phyloP scores from a whole-genome alignment of 2,113 vertebrate species.

The Colistium nudipinnis region DNA sequence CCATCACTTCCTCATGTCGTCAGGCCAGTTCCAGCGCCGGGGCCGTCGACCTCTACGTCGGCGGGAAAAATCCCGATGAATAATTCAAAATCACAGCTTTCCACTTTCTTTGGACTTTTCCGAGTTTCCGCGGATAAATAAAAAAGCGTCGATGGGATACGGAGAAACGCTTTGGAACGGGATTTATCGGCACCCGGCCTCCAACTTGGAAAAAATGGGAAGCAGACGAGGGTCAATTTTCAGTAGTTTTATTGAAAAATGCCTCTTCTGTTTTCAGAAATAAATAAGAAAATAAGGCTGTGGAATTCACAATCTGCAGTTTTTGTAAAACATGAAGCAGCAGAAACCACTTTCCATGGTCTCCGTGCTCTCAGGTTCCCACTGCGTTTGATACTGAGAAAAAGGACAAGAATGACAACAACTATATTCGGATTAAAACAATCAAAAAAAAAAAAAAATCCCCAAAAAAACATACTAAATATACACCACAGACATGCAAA shows the following conservation, averaged over 20 bases:
- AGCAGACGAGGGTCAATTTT: constrained; percentile 81
- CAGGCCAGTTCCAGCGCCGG: too few relatives aligned
- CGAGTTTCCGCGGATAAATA: too few relatives aligned
- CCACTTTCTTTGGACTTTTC: too few relatives aligned
- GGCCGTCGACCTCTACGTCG: too few relatives aligned
- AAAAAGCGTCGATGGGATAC: too few relatives aligned
- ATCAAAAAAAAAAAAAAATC: constrained; percentile 35
- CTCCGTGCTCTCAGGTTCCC: constrained; percentile 88
- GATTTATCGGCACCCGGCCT: too few relatives aligned
- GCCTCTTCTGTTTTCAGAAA: constrained; percentile 99
- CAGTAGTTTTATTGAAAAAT: constrained; percentile 99
- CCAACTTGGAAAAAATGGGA: too few relatives aligned
- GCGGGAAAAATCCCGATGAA: too few relatives aligned
- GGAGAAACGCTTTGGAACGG: too few relatives aligned
- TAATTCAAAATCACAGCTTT: too few relatives aligned
- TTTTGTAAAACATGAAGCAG: constrained; percentile 94
- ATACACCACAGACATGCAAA: constrained; percentile 99
- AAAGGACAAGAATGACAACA: constrained; percentile 80
- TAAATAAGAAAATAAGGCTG: constrained; percentile 99
- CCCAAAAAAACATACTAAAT: constrained; percentile 89
- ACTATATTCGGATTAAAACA: constrained; percentile 89
- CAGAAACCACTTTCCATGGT: constrained; percentile 93
- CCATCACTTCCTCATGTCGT: too few relatives aligned
- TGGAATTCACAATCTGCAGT: constrained; percentile 99
- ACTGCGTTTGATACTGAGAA: constrained; percentile 92